phyloP scores from a whole-genome alignment of 2,888 invertebrate genomes.

The Drosophila demipolita region DNA sequence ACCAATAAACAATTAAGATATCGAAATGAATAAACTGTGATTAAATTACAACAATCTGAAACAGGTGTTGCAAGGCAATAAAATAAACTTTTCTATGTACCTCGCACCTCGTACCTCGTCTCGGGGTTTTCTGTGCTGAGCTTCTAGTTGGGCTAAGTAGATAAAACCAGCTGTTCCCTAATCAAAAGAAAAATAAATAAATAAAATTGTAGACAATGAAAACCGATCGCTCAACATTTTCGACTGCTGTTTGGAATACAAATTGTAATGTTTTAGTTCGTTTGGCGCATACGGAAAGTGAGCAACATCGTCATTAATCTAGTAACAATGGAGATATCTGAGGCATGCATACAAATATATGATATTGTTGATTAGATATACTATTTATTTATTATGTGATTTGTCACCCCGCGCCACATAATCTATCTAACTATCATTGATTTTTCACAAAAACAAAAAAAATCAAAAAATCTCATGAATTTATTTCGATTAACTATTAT shows the following conservation, averaged over 20 bases:
- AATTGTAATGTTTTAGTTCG: constrained; percentile 20
- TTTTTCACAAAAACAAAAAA: constrained; percentile 2
- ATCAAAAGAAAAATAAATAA: constrained; percentile 18
- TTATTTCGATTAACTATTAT: background rate
- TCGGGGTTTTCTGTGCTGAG: background rate
- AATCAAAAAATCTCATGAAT: background rate
- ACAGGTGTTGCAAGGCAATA: constrained; percentile 1
- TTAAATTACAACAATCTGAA: background rate
- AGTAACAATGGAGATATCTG: constrained; percentile 23
- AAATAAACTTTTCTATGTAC: constrained; percentile 13
- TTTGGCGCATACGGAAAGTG: constrained; percentile 15
- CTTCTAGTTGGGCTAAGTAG: constrained; percentile 1
- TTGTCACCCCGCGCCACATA: constrained; percentile 5
- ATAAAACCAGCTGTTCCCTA: constrained; percentile 27
- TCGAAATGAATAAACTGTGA: background rate
- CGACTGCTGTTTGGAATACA: constrained; percentile 8
- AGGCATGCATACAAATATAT: constrained; percentile 6
- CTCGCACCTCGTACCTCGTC: constrained; percentile 2
- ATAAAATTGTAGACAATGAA: constrained; percentile 24
- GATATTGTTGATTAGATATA: constrained; percentile 39
- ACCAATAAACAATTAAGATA: background rate
- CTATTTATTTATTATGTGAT: constrained; percentile 20
- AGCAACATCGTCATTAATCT: constrained; percentile 33
- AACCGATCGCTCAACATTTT: constrained; percentile 40
- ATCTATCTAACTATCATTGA: constrained; percentile 16